These are phyloP conservation scores for Sakesphorus luctuosus DNA, from an alignment of 2,113 vertebrate genomes.

Conservation along the genomic window DNA sequence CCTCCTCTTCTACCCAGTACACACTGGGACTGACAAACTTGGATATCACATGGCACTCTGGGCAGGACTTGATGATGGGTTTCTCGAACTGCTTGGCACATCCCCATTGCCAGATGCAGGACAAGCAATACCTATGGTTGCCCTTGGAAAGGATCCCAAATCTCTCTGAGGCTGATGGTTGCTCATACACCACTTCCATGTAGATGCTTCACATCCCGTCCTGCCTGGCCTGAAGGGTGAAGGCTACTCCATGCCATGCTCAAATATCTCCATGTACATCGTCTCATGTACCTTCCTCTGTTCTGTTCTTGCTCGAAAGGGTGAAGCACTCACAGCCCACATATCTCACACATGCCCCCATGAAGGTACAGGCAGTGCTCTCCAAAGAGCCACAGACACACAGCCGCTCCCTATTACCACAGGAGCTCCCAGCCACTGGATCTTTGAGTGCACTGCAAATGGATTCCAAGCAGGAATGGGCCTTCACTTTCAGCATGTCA, in stretches of 20 bases:
- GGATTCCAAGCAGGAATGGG: no score
- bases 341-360: neutral
- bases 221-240: conserved; percentile 89
- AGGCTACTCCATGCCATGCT: conserved; percentile 90
- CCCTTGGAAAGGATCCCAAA: conserved; percentile 93
- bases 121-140: conserved; percentile 89
- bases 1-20: neutral
- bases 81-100: conserved; percentile 92
- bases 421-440: no score
- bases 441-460: no score
- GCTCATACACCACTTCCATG: conserved; percentile 93
- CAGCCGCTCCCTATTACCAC: no score
- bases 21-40: neutral
- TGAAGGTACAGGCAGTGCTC: no score
- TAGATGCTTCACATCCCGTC: conserved; percentile 93
- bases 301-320: neutral
- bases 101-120: conserved; percentile 92
- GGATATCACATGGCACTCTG: neutral
- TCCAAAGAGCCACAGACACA: no score
- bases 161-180: conserved; percentile 80
- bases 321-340: neutral
- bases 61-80: conserved; percentile 87
- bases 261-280: conserved; percentile 87
- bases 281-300: neutral
- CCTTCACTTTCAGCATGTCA: no score